Evolutionary conservation across 1,140 invertebrate genomes (phyloP), one percentile per base, ranked within the genome.

Genomic region (Tetragnatha versicolor): DNA sequence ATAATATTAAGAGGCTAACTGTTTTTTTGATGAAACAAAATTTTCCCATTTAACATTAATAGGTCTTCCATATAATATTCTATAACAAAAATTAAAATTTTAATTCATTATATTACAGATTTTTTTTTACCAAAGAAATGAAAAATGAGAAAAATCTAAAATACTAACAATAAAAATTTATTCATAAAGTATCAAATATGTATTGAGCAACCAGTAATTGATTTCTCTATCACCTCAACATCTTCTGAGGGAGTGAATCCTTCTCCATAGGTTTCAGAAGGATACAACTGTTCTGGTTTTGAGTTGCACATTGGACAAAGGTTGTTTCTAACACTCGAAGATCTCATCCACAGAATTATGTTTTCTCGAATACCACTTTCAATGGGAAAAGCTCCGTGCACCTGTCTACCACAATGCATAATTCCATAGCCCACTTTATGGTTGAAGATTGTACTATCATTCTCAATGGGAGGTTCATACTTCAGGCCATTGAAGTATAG

Each of bases 281-380:
- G 82, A 72, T 22, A 83, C 70, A 20, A 87, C 68, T 20, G 20
- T 37, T 82, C 63, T 6, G 87, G 87, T 70, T 63, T 82, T 42
- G 77, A 47, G 22, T 83, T 80, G 82, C 87, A 88, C 86, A 87
- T 87, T 20, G 87, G 86, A 81, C 87, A 88, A 6, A 77, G 4
- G n/a, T 80, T n/a, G 79, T 87, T 88, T 10, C 87, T 79, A 10
- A 87, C 80, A 47, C 31, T 51, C 3, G 87, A 87, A 12, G 85
- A 82, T 51, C 87, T 82, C 85, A 87, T 84, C 87, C 87, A 88
- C 0, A 88, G 81, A 51, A 88, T 86, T 9, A 88, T 58, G 79
- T 88, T 88, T 75, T 84, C 83, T 61, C 87, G 80, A 39, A 85
- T 83, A 6, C 87, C 87, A 25, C 79, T 63, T 6, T 69, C 61